These are phyloP conservation scores for Garrulus glandarius DNA, from an alignment of 2,797 vertebrate genomes.

Conservation along the genomic window DNA sequence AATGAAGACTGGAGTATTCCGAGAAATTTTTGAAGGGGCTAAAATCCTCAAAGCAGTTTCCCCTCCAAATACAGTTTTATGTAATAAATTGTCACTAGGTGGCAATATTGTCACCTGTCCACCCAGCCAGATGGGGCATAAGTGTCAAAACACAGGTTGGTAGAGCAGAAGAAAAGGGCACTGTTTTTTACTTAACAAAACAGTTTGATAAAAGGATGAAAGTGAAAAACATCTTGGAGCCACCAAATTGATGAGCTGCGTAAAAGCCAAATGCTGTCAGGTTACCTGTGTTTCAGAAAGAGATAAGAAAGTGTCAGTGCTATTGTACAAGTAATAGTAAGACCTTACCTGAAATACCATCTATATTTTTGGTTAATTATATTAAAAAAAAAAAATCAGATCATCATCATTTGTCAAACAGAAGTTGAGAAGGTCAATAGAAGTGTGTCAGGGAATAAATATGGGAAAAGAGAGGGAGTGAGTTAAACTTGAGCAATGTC, in stretches of 20 bases:
- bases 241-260: background rate
- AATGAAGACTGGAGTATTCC: background rate
- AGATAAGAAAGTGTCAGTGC: background rate
- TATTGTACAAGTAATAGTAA: background rate
- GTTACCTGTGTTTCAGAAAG: background rate
- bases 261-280: background rate
- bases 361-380: background rate
- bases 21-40: background rate
- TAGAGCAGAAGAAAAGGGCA: background rate
- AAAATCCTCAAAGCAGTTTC: background rate
- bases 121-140: background rate
- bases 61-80: background rate
- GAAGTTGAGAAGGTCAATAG: background rate
- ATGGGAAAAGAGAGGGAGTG: background rate
- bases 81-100: background rate
- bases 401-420: background rate
- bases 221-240: background rate
- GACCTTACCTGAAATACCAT: background rate
- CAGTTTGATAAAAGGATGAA: background rate
- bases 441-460: background rate
- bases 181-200: background rate
- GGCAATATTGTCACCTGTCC: background rate
- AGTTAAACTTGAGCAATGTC: background rate
- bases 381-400: background rate
- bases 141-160: background rate